Evolutionary conservation across 1,140 invertebrate species (phyloP).

Genomic region (Aphaenogaster floridana): DNA sequence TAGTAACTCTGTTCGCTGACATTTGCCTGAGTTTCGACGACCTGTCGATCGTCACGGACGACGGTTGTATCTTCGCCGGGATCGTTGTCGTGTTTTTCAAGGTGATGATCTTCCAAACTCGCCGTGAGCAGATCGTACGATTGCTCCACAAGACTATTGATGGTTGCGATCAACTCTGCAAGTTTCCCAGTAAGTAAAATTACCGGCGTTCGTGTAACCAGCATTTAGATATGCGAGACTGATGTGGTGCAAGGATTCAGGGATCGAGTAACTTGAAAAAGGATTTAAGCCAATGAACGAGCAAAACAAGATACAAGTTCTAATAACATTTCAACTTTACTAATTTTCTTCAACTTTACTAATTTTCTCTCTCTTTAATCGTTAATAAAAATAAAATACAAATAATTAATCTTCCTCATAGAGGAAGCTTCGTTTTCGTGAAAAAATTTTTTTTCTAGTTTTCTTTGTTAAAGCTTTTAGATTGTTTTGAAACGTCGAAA

Average conservation of each 20-base stretch:
- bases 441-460: too few relatives aligned
- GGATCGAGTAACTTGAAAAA: too few relatives aligned
- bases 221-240: background rate
- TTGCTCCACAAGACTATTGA: constrained; percentile 69
- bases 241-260: background rate
- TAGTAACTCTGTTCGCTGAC: constrained; percentile 58
- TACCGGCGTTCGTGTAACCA: background rate
- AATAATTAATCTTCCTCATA: too few relatives aligned
- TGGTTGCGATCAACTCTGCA: constrained; percentile 72
- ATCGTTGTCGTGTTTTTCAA: constrained; percentile 74
- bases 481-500: too few relatives aligned
- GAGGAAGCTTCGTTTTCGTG: too few relatives aligned
- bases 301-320: too few relatives aligned
- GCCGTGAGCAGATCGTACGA: constrained; percentile 70
- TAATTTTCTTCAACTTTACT: too few relatives aligned
- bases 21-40: constrained; percentile 67
- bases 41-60: constrained; percentile 76
- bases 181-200: constrained; percentile 75
- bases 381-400: too few relatives aligned
- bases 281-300: too few relatives aligned
- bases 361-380: too few relatives aligned
- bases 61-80: constrained; percentile 76
- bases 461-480: too few relatives aligned
- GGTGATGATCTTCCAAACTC: constrained; percentile 75
- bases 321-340: too few relatives aligned